phyloP scores from a whole-genome alignment of 37 sponge, comb jelly and placozoan species.

The Hexactinellida sp. region DNA sequence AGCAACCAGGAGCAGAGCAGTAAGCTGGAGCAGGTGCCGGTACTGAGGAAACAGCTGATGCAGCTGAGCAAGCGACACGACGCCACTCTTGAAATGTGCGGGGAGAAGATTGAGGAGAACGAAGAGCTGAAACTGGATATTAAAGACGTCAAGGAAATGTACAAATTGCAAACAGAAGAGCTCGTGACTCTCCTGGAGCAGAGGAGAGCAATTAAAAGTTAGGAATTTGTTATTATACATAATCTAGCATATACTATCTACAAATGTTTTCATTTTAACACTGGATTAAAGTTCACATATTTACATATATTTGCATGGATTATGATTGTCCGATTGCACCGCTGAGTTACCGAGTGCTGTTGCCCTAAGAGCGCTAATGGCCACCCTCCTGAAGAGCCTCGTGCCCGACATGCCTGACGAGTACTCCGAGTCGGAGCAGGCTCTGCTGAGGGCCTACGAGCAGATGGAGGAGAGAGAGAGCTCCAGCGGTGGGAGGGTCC shows the following conservation, averaged over 20 bases:
- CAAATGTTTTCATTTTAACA: background rate
- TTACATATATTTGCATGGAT: background rate
- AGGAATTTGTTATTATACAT: too few relatives aligned
- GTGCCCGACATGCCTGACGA: background rate
- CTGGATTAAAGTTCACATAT: background rate
- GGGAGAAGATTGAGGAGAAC: slow-evolving; percentile 90
- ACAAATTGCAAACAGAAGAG: slow-evolving; percentile 32
- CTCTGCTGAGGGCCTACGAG: background rate
- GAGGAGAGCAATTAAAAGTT: too few relatives aligned
- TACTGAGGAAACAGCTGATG: slow-evolving; percentile 28
- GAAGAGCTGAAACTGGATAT: slow-evolving; percentile 90
- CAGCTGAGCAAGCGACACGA: slow-evolving; percentile 69
- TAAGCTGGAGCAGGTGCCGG: background rate
- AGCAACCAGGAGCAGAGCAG: background rate
- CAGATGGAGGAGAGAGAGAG: background rate
- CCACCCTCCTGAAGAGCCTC: background rate
- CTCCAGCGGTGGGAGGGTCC: background rate
- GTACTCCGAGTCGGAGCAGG: background rate
- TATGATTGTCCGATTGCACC: background rate
- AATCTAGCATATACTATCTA: background rate
- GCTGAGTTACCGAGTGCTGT: background rate
- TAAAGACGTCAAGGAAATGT: slow-evolving; percentile 75
- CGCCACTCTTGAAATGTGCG: slow-evolving; percentile 91
- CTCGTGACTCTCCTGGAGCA: background rate
- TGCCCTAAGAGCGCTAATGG: background rate